Evolutionary conservation across 2,113 vertebrate species (phyloP), one percentile per base, ranked within the genome.

Genomic region (Rafetus swinhoei): DNA sequence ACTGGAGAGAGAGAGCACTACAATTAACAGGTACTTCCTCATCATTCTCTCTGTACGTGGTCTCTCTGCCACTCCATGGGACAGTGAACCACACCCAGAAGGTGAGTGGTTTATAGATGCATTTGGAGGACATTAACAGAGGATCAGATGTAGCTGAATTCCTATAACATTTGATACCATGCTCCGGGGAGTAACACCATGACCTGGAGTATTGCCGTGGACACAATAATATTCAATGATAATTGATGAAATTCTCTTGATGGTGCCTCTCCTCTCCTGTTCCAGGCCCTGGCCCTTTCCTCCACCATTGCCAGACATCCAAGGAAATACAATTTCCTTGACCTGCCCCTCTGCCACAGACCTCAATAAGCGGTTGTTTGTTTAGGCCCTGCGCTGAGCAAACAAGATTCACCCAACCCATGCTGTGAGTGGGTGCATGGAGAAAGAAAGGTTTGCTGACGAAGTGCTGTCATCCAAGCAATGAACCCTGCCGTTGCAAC

Each of bases 351-450:
- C 96, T 86, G 94, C 95, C 88, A 91, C 92, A 92, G 52, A 82
- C 95, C 96, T 97, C 96, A 95, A 92, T 95, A 95, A 95, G 91
- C 92, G 94, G 79, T 95, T 97, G 96, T 97, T 98, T 97, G 96
- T 96, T 97, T 97, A 97, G 93, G 88, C 87, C 95, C 92, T 81
- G 97, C 97, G 93, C 94, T 97, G 98, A 97, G 96, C 94, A 97
- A 97, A 97, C 97, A 95, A 97, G 96, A 97, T 97, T 97, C 97
- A 94, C 95, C 89, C 86, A 97, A 95, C 91, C 94, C 97, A 96
- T 93, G 94, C 95, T 95, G 96, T 1, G 92, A 96, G 85, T 81
- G 89, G 92, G 96, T 88, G 77, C 65, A 80, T 82, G 84, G 91
- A 77, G 69, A 90, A 90, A 35, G 72, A 84, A 94, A 95, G 84